These are phyloP conservation scores for Enteromius mattozi DNA, from an alignment of 2,797 vertebrate species.

Conservation along the genomic window DNA sequence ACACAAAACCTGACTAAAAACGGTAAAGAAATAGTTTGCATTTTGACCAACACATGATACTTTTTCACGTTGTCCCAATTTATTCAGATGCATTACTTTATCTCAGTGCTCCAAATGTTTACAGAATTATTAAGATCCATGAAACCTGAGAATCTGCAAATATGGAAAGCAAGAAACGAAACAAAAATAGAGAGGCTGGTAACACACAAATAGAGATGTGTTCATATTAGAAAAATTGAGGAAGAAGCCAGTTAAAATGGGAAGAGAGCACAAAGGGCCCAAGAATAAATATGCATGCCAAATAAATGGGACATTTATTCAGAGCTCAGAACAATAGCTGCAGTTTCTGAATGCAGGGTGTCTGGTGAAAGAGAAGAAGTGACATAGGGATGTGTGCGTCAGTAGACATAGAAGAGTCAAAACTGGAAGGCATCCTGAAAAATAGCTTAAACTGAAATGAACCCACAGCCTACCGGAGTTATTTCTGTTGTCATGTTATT, in stretches of 20 bases:
- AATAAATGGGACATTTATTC: slow-evolving; percentile 4
- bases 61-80: neutral
- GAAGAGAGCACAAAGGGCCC: neutral
- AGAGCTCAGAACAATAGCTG: slow-evolving; percentile 11
- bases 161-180: neutral
- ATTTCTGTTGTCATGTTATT: slow-evolving; percentile 16
- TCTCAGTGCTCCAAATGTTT: neutral
- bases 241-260: neutral
- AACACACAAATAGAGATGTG: neutral
- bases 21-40: neutral
- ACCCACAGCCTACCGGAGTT: neutral
- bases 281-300: neutral
- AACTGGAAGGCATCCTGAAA: slow-evolving; percentile 5
- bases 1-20: neutral
- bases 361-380: neutral
- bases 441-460: slow-evolving; percentile 10
- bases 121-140: neutral
- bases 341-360: slow-evolving; percentile 6
- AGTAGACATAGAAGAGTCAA: neutral
- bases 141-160: neutral
- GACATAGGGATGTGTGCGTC: neutral
- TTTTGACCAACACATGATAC: neutral
- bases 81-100: neutral
- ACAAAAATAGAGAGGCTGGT: neutral
- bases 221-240: neutral